Conservation (phyloP, 2,797 vertebrate species). For the Pseudomugil tenellus region DNA sequence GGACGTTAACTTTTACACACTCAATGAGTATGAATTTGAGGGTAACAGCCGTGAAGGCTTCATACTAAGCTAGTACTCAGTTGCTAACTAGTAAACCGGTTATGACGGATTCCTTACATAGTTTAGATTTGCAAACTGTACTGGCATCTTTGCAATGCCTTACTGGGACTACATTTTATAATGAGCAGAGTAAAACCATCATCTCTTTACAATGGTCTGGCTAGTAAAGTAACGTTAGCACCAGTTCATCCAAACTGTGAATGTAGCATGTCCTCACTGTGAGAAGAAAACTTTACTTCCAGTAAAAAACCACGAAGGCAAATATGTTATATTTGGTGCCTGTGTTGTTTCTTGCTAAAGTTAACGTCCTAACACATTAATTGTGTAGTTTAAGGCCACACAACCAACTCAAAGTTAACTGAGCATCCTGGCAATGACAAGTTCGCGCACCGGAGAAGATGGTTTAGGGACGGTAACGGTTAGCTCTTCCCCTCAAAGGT, state of each 20-base stretch:
- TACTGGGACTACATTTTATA: neutral
- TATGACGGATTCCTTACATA: slow-evolving; percentile 18
- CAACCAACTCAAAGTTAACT: slow-evolving; percentile 65
- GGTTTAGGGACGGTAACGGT: slow-evolving; percentile 40
- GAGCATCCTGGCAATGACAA: slow-evolving; percentile 76
- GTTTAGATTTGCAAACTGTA: neutral
- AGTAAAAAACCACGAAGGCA: neutral
- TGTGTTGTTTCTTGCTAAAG: slow-evolving; percentile 13
- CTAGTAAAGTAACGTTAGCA: slow-evolving; percentile 60
- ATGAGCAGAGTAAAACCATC: neutral
- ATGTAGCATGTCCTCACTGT: slow-evolving; percentile 55
- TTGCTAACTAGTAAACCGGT: slow-evolving; percentile 38
- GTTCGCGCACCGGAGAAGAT: slow-evolving; percentile 57
- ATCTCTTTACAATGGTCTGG: slow-evolving; percentile 21
- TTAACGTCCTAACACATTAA: neutral
- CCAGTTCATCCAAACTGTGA: slow-evolving; percentile 50
- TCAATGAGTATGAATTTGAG: slow-evolving; percentile 30
- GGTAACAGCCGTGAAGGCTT: slow-evolving; percentile 41
- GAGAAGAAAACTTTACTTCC: slow-evolving; percentile 67
- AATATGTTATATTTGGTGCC: neutral
- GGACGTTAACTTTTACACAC: slow-evolving; percentile 51
- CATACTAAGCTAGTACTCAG: slow-evolving; percentile 54
- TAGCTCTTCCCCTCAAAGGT: slow-evolving; percentile 35
- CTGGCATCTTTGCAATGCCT: neutral
- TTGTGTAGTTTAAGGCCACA: slow-evolving; percentile 57